A percentile compares a stretch with the other conserved stretches of the same genome.
These are phyloP conservation scores for Perdita meconis DNA, from an alignment of 2,888 invertebrate species.

Conservation along the genomic window DNA sequence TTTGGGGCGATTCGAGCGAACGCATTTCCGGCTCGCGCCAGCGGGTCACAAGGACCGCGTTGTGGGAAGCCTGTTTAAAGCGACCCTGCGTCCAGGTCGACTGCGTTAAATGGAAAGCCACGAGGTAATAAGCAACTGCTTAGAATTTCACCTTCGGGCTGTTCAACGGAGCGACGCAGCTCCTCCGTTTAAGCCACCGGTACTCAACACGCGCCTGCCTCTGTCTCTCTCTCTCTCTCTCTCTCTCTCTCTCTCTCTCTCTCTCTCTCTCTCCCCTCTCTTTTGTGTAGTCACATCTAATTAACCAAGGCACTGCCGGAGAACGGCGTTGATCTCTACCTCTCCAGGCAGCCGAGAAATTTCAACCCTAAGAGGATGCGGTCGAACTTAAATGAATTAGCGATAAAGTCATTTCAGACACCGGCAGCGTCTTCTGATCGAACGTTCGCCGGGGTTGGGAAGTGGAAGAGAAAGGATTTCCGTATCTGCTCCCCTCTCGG, in stretches of 20 bases:
- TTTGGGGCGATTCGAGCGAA: conserved; percentile 22
- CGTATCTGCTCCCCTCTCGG: conserved; percentile 5
- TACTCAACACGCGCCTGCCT: conserved; percentile 6
- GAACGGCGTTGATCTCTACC: conserved; percentile 50
- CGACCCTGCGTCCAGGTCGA: conserved; percentile 45
- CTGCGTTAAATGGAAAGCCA: conserved; percentile 43
- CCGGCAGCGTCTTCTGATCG: conserved; percentile 46
- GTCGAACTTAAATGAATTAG: conserved; percentile 59
- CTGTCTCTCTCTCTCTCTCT: conserved; percentile 11
- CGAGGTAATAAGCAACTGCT: conserved; percentile 57
- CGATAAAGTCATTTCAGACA: conserved; percentile 60
- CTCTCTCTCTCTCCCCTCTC: conserved; percentile 38
- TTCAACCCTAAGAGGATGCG: conserved; percentile 57
- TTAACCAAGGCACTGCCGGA: conserved; percentile 60
- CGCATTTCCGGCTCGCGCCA: conserved; percentile 3
- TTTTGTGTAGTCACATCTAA: conserved; percentile 69
- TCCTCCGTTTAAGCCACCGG: conserved; percentile 47
- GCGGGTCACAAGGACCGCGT: not conserved
- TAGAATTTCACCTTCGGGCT: conserved; percentile 63
- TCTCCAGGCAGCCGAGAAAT: conserved; percentile 47
- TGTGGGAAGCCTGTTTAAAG: conserved; percentile 47
- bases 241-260: conserved; percentile 15
- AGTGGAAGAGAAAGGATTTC: conserved; percentile 27
- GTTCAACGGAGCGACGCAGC: conserved; percentile 44
- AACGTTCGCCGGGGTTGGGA: conserved; percentile 23